These are phyloP conservation scores for Loris lydekkerianus DNA, from an alignment of 2,797 vertebrate species.

Conservation along the genomic window DNA sequence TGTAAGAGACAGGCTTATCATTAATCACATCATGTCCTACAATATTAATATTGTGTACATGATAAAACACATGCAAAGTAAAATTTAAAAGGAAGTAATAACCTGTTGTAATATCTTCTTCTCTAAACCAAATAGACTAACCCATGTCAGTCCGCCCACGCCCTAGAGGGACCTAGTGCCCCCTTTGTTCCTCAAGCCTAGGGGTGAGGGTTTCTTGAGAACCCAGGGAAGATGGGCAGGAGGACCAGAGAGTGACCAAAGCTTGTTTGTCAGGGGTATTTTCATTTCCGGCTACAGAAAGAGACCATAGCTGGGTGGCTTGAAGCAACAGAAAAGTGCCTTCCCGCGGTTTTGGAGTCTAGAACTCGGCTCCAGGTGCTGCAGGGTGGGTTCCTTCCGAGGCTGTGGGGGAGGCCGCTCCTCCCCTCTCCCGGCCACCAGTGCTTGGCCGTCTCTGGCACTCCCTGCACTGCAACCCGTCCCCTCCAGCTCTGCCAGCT, in stretches of 20 bases:
- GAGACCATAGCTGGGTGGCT: background rate
- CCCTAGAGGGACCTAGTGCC: background rate
- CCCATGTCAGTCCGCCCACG: rapidly evolving
- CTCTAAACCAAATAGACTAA: too few relatives aligned
- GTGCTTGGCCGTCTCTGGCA: too few relatives aligned
- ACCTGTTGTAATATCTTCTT: background rate
- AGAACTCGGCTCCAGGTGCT: background rate
- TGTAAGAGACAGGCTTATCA: background rate
- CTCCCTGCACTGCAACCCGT: rapidly evolving
- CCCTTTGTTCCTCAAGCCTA: background rate
- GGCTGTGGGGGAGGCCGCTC: background rate
- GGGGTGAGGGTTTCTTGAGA: background rate
- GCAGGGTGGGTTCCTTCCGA: background rate
- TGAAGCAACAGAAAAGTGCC: background rate
- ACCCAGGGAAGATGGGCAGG: background rate
- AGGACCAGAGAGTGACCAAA: background rate
- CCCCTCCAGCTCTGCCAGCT: background rate
- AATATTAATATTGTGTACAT: background rate
- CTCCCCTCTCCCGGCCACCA: background rate
- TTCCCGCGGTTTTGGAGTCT: background rate
- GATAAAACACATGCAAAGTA: background rate
- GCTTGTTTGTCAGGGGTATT: background rate
- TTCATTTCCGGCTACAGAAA: background rate
- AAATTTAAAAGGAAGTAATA: background rate
- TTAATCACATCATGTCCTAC: background rate